Evolutionary conservation across 2,888 invertebrate species (phyloP).

Genomic region (Drosophila greeni): DNA sequence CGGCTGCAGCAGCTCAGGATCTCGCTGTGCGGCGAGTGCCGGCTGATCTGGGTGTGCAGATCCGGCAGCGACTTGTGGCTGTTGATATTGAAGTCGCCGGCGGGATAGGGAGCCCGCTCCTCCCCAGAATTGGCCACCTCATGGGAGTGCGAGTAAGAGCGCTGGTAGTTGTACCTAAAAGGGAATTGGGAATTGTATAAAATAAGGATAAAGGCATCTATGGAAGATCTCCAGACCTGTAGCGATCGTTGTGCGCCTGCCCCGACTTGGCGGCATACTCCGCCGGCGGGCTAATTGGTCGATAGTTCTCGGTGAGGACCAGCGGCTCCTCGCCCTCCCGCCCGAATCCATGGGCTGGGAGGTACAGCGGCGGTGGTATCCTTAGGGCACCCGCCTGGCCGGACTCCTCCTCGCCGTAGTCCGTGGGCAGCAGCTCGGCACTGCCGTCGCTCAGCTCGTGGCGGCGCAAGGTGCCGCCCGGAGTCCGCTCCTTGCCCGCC

Average conservation of each 20-base stretch:
- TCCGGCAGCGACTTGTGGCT: constrained; percentile 92
- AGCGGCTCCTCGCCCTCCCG: constrained; percentile 76
- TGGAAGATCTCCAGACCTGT: constrained; percentile 62
- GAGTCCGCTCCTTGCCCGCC: constrained; percentile 77
- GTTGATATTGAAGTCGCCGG: constrained; percentile 81
- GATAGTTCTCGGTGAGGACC: constrained; percentile 80
- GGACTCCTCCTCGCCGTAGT: constrained; percentile 64
- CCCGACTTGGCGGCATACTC: constrained; percentile 82
- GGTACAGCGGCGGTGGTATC: constrained; percentile 77
- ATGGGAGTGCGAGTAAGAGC: constrained; percentile 84
- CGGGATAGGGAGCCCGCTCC: constrained; percentile 79
- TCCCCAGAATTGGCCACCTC: constrained; percentile 82
- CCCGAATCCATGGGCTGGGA: constrained; percentile 76
- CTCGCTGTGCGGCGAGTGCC: constrained; percentile 79
- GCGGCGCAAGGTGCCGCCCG: constrained; percentile 57
- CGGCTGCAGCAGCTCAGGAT: constrained; percentile 79
- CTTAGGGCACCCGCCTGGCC: constrained; percentile 47
- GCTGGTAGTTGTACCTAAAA: constrained; percentile 78
- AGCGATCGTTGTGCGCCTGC: constrained; percentile 74
- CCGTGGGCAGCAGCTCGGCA: constrained; percentile 51
- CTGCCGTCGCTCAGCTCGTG: constrained; percentile 56
- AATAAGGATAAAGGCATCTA: not conserved
- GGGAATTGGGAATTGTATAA: not conserved
- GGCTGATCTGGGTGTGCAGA: constrained; percentile 83
- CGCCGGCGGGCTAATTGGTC: constrained; percentile 85